Base-by-base conservation (phyloP, 1,140 invertebrate species). In the Drosophila sp. region DNA sequence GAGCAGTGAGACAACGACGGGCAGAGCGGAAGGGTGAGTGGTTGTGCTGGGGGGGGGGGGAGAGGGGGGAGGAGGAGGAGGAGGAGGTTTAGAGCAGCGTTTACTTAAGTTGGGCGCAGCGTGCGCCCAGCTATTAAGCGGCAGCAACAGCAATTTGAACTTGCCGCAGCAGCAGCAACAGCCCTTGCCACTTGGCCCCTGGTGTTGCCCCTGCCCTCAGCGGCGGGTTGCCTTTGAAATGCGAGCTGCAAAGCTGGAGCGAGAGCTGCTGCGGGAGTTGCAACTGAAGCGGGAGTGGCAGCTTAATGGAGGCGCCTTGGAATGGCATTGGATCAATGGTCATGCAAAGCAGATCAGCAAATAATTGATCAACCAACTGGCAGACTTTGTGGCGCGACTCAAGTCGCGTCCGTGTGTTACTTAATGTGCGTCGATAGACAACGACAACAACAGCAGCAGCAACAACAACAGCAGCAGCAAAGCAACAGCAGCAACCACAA, bases 81-180 rank as follows among this genome's bases (percentile, higher is more conserved):
- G 40, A 7, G 38, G 3, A 25, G 18, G 29, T 3, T 4, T 4
- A 27, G 1, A 7, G 7, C 29, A 54, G 34, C 62, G 36, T 72
- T 72, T 58, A 71, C 38, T 75, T 75, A 64, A 71, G 83, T 79
- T 89, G 83, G 79, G 79, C 78, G 65, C 62, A 65, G 76, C 72
- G 76, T 89, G 80, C 76, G 66, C 59, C 51, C 53, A 75, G 54
- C 81, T 76, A 77, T 70, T 63, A 76, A 76, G 50, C 36, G 14
- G 27, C 48, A 51, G 25, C 9, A 4, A 46, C 21, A 13, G 3
- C 64, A 67, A 38, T n/a, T n/a, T n/a, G n/a, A n/a, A n/a, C n/a
- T 46, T 54, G 50, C 67, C 46, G 11, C 50, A 58, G 34, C 16
- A 14, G n/a, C n/a, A 14, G n/a, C 21, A 29, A 18, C 50, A 53